Evolutionary conservation across 2,113 vertebrate species (phyloP).

Genomic region (Sterna hirundo): DNA sequence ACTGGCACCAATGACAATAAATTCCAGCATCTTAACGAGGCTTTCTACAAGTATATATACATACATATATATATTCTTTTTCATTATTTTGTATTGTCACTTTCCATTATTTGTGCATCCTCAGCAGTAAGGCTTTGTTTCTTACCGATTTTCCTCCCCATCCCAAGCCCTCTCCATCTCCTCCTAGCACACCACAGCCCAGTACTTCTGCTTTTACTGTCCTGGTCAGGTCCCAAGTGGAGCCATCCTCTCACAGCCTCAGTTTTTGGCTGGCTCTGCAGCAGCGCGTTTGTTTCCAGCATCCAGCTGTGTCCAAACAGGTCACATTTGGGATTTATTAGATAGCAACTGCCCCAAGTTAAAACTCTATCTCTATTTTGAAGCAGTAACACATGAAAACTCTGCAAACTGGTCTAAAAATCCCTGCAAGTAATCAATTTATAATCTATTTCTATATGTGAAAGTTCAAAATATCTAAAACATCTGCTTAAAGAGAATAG

Average conservation of each 20-base stretch:
- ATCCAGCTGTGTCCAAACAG: neutral
- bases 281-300: neutral
- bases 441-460: neutral
- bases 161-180: neutral
- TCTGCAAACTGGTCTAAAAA: neutral
- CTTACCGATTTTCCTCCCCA: neutral
- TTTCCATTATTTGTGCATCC: neutral
- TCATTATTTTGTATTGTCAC: neutral
- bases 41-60: neutral
- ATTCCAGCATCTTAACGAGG: neutral
- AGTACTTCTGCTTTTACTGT: neutral
- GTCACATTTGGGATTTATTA: neutral
- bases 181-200: neutral
- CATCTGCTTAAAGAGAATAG: neutral
- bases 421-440: neutral
- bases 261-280: neutral
- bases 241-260: neutral
- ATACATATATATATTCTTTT: neutral
- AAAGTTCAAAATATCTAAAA: neutral
- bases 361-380: neutral
- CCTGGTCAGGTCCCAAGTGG: neutral
- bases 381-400: neutral
- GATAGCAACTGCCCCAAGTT: neutral
- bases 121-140: neutral
- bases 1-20: neutral